phyloP scores from a whole-genome alignment of 2,797 vertebrate genomes.

The Xiphorhynchus erythropygius region DNA sequence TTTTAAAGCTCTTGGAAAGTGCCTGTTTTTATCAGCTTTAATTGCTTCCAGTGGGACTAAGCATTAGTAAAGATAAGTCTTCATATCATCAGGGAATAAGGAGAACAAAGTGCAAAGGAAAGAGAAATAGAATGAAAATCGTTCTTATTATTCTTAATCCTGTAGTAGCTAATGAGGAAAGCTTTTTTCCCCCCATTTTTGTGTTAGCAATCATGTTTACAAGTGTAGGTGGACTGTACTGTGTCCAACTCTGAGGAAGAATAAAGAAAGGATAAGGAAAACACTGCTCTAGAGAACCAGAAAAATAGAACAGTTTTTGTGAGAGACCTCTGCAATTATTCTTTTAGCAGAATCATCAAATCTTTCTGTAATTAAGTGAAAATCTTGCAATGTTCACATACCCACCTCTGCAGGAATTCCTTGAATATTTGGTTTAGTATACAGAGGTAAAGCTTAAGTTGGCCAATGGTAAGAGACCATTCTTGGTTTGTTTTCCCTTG shows the following conservation, averaged over 20 bases:
- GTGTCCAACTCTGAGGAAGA: not conserved
- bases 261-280: not conserved
- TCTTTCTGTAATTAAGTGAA: not conserved
- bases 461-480: not conserved
- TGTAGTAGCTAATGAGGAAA: not conserved
- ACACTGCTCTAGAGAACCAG: not conserved
- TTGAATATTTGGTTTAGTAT: constrained; percentile 57
- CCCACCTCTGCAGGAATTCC: constrained; percentile 27
- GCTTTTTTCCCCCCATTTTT: not conserved
- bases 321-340: not conserved
- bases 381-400: constrained; percentile 19
- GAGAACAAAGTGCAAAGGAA: not conserved
- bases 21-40: not conserved
- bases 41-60: not conserved
- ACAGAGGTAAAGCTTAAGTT: constrained; percentile 23
- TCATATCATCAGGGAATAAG: not conserved
- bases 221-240: not conserved
- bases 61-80: not conserved
- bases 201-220: not conserved
- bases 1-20: not conserved
- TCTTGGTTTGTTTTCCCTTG: constrained; percentile 63
- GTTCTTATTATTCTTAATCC: not conserved
- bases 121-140: not conserved
- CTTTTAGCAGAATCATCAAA: not conserved
- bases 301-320: not conserved